Percentiles rank a stretch among this genome's conserved stretches.
phyloP scores from a whole-genome alignment of 2,888 invertebrate species.

The Nebria brevicollis region DNA sequence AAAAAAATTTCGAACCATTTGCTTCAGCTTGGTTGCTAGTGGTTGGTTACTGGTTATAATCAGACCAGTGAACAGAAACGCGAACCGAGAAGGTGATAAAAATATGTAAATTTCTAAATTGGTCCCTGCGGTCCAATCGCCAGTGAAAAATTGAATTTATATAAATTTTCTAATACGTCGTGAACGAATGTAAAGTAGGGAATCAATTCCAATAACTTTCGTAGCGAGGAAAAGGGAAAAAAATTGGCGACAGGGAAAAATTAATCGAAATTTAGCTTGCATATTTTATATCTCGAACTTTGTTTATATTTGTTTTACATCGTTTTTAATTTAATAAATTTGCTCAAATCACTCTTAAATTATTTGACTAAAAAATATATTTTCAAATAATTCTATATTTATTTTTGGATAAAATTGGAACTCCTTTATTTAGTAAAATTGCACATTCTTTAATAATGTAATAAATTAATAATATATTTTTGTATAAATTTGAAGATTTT shows the following conservation, averaged over 20 bases:
- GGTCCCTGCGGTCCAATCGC: constrained; percentile 46
- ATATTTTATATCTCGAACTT: neutral
- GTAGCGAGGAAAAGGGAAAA: neutral
- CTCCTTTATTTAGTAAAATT: too few species aligned
- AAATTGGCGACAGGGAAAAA: neutral
- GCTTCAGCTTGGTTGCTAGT: neutral
- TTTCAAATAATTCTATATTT: neutral
- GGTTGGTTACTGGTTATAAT: neutral
- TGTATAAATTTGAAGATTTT: too few species aligned
- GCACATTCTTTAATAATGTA: too few species aligned
- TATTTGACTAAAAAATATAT: too few species aligned
- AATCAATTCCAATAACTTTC: constrained; percentile 29
- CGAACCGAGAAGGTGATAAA: constrained; percentile 43
- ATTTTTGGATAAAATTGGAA: neutral
- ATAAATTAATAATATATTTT: too few species aligned
- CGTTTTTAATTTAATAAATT: too few species aligned
- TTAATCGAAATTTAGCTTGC: neutral
- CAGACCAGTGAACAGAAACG: constrained; percentile 20
- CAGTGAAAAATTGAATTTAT: constrained; percentile 47
- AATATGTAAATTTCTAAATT: constrained; percentile 46
- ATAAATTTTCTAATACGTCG: constrained; percentile 46
- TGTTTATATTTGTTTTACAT: neutral
- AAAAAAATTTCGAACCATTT: constrained; percentile 15
- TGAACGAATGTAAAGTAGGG: constrained; percentile 41
- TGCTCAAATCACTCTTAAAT: too few species aligned